phyloP scores from a whole-genome alignment of 2,888 invertebrate species.

The Aphodius granarius region DNA sequence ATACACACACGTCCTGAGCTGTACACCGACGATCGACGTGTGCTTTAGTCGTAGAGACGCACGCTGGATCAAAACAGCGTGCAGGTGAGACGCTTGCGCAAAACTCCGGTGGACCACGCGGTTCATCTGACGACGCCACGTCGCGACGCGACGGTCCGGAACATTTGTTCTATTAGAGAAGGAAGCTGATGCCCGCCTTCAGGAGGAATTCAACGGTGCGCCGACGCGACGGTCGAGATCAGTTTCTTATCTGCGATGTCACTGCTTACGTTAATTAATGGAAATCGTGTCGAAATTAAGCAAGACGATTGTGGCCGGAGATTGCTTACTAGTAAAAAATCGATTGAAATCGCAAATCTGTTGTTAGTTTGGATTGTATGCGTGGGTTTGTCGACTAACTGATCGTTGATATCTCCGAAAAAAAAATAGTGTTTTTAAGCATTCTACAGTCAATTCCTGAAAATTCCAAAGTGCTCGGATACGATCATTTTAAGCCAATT shows the following conservation, averaged over 20 bases:
- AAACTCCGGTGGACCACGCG: constrained; percentile 33
- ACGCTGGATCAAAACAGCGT: constrained; percentile 47
- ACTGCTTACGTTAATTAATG: neutral
- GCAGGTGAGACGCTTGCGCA: constrained; percentile 44
- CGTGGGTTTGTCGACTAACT: too few species aligned
- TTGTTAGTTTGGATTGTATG: too few species aligned
- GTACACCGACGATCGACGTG: constrained; percentile 46
- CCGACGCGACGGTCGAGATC: too few species aligned
- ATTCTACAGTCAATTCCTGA: too few species aligned
- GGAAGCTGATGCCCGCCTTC: neutral
- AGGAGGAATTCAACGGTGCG: neutral
- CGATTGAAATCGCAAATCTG: too few species aligned
- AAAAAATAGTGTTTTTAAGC: too few species aligned
- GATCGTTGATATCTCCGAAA: too few species aligned
- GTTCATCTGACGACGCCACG: constrained; percentile 18
- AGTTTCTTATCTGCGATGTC: neutral
- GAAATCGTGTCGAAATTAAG: neutral
- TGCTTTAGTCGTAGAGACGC: constrained; percentile 34
- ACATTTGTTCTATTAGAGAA: neutral
- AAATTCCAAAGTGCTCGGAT: too few species aligned
- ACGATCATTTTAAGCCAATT: too few species aligned
- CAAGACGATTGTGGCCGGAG: neutral
- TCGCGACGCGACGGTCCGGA: neutral
- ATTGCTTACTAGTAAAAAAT: too few species aligned
- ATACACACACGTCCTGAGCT: constrained; percentile 39